Evolutionary conservation across 2,888 invertebrate genomes (phyloP), one percentile per base, ranked within the genome.

Genomic region (Chesias legatella): DNA sequence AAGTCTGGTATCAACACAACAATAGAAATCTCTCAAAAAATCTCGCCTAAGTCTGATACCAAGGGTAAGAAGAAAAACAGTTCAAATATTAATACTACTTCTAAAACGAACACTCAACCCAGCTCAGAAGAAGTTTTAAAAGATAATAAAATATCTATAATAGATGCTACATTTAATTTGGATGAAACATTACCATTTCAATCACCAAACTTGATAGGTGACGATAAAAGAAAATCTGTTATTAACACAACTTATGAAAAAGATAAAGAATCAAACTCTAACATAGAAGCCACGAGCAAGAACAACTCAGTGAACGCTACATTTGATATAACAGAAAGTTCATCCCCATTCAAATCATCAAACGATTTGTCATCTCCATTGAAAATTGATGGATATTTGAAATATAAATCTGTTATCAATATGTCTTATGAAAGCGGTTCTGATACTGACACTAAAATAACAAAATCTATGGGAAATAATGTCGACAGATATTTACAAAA

Each of bases 351-450:
- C 4, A 39, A 28, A 17, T 32, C 43, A 7, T 32, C 35, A 4
- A 22, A 22, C 36, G 35, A 40, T 10, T 9, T 25, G 1, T 35
- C 35, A 9, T 40, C 35, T 8, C 33, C 34, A 9, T 7, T 29
- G 1, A 32, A 9, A 32, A 33, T 23, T 7, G 28, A 24, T 5
- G 17, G 28, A 29, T 11, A 22, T 23, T 20, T 24, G 48, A 51
- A 55, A 11, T 6, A 6, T 6, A 34, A 27, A 23, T 48, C 40
- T 27, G 3, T 42, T 6, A 25, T 44, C 10, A 48, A 59, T 34
- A 43, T 38, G 35, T 57, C 52, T 20, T 46, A 45, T 49, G 54
- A 59, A 7, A 50, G 53, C 40, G 42, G 33, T 6, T 24, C 30
- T 30, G 33, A 26, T 37, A 20, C 10, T 23, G 6, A 43, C 6